phyloP scores from a whole-genome alignment of 2,113 vertebrate genomes.

The Dinomys branickii region DNA sequence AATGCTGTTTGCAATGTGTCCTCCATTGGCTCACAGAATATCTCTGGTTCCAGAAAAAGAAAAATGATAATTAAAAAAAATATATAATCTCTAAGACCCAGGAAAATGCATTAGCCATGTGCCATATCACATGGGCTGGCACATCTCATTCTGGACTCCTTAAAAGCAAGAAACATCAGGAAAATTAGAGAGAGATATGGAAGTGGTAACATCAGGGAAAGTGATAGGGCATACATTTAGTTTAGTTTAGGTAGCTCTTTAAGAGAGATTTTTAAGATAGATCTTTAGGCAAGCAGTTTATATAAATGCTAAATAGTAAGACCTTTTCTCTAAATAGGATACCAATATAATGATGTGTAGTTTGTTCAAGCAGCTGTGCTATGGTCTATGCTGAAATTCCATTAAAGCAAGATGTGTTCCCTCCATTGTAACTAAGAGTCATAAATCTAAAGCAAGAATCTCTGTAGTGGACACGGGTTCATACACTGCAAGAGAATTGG shows the following conservation, averaged over 20 bases:
- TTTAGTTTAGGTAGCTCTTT: constrained; percentile 54
- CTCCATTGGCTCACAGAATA: background rate
- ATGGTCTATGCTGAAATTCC: constrained; percentile 54
- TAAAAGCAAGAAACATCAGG: background rate
- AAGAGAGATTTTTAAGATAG: constrained; percentile 7
- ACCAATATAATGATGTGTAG: constrained; percentile 61
- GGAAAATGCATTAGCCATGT: background rate
- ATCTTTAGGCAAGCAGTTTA: constrained; percentile 47
- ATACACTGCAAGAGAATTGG: background rate
- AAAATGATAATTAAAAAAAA: constrained; percentile 13
- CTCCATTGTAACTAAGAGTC: background rate
- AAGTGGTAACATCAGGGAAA: constrained; percentile 19
- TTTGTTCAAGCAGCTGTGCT: constrained; percentile 51
- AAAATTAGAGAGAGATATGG: background rate
- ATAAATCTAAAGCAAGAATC: constrained; percentile 36
- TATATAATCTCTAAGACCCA: background rate
- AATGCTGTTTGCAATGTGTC: background rate
- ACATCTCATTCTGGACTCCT: background rate
- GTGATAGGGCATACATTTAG: constrained; percentile 48
- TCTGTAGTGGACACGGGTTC: background rate
- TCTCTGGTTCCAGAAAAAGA: background rate
- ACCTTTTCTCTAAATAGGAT: constrained; percentile 72
- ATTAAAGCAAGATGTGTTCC: constrained; percentile 61
- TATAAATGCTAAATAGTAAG: constrained; percentile 71
- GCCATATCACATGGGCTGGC: background rate